Evolutionary conservation across 2,113 vertebrate species (phyloP).

Genomic region (Etheostoma spectabile): DNA sequence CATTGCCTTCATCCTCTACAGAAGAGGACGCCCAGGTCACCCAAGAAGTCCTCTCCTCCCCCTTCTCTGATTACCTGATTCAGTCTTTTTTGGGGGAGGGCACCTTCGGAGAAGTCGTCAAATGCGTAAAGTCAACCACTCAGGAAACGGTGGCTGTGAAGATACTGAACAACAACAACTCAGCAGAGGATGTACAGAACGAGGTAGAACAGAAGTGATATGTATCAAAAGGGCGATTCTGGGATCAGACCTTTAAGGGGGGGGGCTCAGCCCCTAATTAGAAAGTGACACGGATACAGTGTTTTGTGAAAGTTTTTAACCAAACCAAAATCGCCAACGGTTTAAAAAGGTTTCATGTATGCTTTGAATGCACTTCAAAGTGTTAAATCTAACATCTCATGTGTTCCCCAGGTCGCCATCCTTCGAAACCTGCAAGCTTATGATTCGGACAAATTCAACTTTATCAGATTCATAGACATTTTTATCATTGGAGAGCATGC

Average conservation of each 20-base stretch:
- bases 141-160: constrained; percentile 16
- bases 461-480: neutral
- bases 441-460: constrained; percentile 22
- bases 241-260: no score
- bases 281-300: no score
- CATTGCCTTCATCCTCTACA: neutral
- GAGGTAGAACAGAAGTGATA: constrained; percentile 1
- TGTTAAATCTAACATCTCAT: neutral
- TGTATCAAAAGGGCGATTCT: no score
- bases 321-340: no score
- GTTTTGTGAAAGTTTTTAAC: no score
- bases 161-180: neutral
- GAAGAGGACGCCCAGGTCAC: neutral
- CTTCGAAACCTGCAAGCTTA: neutral
- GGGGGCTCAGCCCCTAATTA: no score
- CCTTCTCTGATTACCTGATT: neutral
- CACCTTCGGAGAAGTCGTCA: neutral
- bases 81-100: neutral
- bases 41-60: neutral
- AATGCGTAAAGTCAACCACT: neutral
- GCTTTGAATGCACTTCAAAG: neutral
- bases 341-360: neutral
- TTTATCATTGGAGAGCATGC: neutral
- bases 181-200: neutral
- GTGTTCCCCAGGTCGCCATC: neutral